Conservation (phyloP, 2,797 vertebrate species). For the Danio aesculapii region DNA sequence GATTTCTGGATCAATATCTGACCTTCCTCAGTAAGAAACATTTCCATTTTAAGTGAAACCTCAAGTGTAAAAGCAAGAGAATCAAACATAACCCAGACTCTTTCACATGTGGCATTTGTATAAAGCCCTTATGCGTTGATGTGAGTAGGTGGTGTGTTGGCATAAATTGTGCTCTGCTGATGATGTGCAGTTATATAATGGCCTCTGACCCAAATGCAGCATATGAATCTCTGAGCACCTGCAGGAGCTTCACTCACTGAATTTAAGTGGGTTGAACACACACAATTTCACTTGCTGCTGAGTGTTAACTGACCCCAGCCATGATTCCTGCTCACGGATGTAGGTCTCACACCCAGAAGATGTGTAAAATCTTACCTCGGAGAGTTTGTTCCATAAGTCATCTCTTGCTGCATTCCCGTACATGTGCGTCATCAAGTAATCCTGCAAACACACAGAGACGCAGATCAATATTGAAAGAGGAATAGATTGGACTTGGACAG, state of each 20-base stretch:
- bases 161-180: conserved; percentile 5
- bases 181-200: conserved; percentile 12
- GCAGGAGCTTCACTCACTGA: conserved; percentile 17
- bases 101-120: neutral
- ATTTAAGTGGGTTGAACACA: conserved; percentile 35
- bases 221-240: conserved; percentile 3
- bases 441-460: conserved; percentile 74
- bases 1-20: neutral
- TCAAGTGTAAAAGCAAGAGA: neutral
- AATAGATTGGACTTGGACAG: neutral
- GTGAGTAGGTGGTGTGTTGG: neutral
- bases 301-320: neutral
- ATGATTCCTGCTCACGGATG: neutral
- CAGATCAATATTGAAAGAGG: conserved; percentile 24
- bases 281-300: conserved; percentile 12
- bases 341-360: conserved; percentile 5
- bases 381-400: conserved; percentile 94
- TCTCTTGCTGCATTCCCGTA: conserved; percentile 95
- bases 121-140: neutral
- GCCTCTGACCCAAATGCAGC: conserved; percentile 25
- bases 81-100: neutral
- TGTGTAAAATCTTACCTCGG: conserved; percentile 84
- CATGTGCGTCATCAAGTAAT: conserved; percentile 96
- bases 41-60: neutral
- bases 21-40: neutral